Conservation (phyloP, 2,797 vertebrate genomes). For the Mormyrus hasselquistii region DNA sequence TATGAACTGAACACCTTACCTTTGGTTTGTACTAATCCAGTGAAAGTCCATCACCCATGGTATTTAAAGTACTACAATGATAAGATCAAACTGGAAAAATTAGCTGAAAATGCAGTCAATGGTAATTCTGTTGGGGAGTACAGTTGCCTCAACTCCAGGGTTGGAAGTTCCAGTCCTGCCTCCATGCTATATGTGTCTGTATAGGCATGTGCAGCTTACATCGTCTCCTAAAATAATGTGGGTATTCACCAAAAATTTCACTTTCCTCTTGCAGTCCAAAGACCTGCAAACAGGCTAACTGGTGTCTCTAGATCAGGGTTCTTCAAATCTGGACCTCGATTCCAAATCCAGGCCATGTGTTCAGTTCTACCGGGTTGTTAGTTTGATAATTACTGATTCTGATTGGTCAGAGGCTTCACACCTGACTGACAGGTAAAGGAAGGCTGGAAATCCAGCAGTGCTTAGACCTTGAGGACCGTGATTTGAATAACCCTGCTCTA, state of each 20-base stretch:
- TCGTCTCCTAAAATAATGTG: neutral
- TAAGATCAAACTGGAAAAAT: conserved; percentile 3
- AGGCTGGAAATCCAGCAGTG: too few relatives aligned
- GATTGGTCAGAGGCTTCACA: too few relatives aligned
- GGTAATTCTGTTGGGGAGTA: neutral
- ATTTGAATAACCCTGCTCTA: neutral
- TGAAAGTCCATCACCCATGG: neutral
- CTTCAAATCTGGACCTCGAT: too few relatives aligned
- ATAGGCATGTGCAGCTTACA: neutral
- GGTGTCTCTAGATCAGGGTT: neutral
- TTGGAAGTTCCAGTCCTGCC: neutral
- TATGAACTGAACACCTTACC: neutral
- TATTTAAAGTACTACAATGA: neutral
- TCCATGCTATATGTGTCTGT: neutral
- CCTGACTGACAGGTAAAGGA: too few relatives aligned
- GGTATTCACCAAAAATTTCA: neutral
- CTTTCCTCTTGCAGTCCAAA: neutral
- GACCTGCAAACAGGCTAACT: neutral
- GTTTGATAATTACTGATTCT: too few relatives aligned
- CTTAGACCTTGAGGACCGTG: too few relatives aligned
- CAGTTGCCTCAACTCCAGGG: neutral
- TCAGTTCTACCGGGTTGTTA: too few relatives aligned
- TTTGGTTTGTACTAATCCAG: neutral
- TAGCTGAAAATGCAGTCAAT: neutral
- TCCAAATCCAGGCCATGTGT: too few relatives aligned